A percentile compares a stretch with the other conserved stretches of the same genome.
Conservation (phyloP, 2,797 vertebrate genomes). For the Cuniculus paca region DNA sequence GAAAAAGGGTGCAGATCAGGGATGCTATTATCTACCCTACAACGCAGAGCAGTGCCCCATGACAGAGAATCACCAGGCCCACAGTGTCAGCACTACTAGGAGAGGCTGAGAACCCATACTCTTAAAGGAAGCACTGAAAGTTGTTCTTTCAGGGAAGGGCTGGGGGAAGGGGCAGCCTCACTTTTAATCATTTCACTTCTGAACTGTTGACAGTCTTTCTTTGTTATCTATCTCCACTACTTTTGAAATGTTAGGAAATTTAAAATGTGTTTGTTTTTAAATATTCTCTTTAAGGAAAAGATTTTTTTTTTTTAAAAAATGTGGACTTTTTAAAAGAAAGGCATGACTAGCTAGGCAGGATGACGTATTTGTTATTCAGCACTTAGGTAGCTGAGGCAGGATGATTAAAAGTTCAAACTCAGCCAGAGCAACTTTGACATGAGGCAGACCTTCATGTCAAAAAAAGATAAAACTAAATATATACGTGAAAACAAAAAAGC, state of each 20-base stretch:
- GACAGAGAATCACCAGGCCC: not conserved
- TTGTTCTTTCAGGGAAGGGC: too few species aligned
- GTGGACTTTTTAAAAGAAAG: constrained; percentile 8
- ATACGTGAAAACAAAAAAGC: not conserved
- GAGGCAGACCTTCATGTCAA: not conserved
- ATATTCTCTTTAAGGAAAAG: not conserved
- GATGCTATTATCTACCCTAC: not conserved
- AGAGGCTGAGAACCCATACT: not conserved
- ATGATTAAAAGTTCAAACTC: not conserved
- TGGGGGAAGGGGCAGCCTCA: rapidly evolving
- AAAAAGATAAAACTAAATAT: not conserved
- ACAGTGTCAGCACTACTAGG: not conserved
- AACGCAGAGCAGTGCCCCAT: not conserved
- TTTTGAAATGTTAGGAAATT: not conserved
- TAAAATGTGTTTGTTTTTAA: not conserved
- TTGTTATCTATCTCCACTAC: not conserved
- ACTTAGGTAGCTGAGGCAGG: not conserved
- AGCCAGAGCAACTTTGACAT: not conserved
- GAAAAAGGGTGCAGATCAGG: not conserved
- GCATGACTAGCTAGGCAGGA: not conserved
- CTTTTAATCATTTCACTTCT: not conserved
- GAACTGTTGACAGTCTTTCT: not conserved
- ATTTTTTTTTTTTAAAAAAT: not conserved
- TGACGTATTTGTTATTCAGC: not conserved
- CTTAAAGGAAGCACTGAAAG: rapidly evolving